Conservation (phyloP, 2,113 vertebrate genomes). For the Megaceryle maxima region DNA sequence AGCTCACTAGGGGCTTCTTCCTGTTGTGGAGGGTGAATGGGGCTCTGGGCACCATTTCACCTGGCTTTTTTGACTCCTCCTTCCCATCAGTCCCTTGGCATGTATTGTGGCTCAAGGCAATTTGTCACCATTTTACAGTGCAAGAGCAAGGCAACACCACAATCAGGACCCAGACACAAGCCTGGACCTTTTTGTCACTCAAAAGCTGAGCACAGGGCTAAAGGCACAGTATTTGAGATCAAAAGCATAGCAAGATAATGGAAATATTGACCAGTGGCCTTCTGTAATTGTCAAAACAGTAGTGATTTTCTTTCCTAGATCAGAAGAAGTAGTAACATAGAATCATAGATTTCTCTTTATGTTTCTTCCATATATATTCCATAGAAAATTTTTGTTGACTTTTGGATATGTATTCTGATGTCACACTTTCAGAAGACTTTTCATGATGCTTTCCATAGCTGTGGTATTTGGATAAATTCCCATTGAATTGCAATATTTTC, state of each 20-base stretch:
- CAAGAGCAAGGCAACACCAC: not conserved
- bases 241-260: not conserved
- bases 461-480: not conserved
- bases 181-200: not conserved
- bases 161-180: not conserved
- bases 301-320: not conserved
- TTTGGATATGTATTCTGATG: not conserved
- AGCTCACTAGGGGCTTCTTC: not conserved
- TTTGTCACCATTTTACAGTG: not conserved
- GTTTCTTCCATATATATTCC: not conserved
- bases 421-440: not conserved
- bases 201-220: not conserved
- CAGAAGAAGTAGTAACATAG: not conserved
- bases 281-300: not conserved
- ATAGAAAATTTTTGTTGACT: not conserved
- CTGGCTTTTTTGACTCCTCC: not conserved
- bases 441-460: not conserved
- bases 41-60: not conserved
- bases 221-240: not conserved
- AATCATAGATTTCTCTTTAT: not conserved
- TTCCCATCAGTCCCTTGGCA: not conserved
- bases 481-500: not conserved
- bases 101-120: not conserved
- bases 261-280: not conserved
- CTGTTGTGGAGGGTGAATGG: not conserved